A percentile compares a stretch with the other conserved stretches of the same genome.
phyloP scores from a whole-genome alignment of 2,888 invertebrate genomes.

The Clanis bilineata region DNA sequence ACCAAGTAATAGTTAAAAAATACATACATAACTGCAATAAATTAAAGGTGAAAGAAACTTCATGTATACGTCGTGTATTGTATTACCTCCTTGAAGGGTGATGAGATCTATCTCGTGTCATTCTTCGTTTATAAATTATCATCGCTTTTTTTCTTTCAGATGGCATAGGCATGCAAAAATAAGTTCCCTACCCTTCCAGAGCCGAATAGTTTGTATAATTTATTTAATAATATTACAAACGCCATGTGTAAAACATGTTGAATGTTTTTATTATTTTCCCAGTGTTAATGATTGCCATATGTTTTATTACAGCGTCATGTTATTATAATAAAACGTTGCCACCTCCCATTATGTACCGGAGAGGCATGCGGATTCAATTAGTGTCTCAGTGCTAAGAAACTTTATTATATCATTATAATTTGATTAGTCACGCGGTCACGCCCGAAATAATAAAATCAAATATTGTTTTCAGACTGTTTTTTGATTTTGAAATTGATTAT shows the following conservation, averaged over 20 bases:
- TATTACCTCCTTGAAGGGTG: no score
- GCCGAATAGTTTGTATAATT: background rate
- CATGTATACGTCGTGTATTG: no score
- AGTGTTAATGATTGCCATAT: slow-evolving; percentile 55
- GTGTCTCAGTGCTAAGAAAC: slow-evolving; percentile 18
- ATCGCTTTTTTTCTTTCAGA: no score
- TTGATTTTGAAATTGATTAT: background rate
- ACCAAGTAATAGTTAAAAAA: no score
- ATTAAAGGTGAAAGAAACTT: no score
- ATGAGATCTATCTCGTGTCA: no score
- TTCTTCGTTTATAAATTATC: no score
- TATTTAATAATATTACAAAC: background rate
- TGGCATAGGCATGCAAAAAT: no score
- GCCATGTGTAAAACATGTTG: slow-evolving; percentile 39
- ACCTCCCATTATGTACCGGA: slow-evolving; percentile 32
- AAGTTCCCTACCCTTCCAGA: background rate
- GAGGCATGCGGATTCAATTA: slow-evolving; percentile 57
- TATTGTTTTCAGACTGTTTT: background rate
- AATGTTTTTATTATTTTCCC: slow-evolving; percentile 45
- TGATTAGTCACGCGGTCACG: slow-evolving; percentile 14
- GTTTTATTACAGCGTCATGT: slow-evolving; percentile 43
- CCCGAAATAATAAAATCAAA: background rate
- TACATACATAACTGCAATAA: no score
- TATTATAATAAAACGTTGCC: slow-evolving; percentile 49
- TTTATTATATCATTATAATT: slow-evolving; percentile 21